Evolutionary conservation across 2,888 invertebrate genomes (phyloP).

Genomic region (Perdita meconis): DNA sequence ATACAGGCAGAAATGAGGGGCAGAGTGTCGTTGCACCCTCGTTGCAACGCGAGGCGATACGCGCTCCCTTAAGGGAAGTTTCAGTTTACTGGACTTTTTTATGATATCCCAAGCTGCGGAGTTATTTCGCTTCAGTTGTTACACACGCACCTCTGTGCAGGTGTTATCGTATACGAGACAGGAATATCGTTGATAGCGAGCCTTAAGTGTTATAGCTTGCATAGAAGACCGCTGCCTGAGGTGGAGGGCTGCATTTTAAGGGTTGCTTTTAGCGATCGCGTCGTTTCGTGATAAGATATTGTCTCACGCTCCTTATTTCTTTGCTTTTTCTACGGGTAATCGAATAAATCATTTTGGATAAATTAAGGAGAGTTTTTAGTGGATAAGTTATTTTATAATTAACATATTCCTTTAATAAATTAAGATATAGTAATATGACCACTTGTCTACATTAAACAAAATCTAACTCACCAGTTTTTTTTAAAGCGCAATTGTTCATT

Average conservation of each 20-base stretch:
- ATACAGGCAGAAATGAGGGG: constrained; percentile 40
- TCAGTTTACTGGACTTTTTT: constrained; percentile 35
- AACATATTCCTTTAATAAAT: no score
- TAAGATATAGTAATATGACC: no score
- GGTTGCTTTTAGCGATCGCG: not conserved
- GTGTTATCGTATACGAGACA: constrained; percentile 12
- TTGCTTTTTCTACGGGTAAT: not conserved
- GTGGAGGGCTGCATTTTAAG: not conserved
- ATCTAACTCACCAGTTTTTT: no score
- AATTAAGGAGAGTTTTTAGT: no score
- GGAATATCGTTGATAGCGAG: constrained; percentile 7
- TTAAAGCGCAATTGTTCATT: no score
- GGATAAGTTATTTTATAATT: no score
- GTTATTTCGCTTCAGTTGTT: constrained; percentile 24
- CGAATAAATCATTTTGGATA: no score
- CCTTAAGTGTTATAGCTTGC: constrained; percentile 15
- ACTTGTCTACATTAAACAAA: no score
- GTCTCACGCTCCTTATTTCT: not conserved
- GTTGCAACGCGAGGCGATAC: constrained; percentile 19
- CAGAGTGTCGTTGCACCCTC: constrained; percentile 43
- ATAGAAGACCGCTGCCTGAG: not conserved
- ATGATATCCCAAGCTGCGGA: constrained; percentile 13
- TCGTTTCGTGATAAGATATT: constrained; percentile 6
- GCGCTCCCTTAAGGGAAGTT: constrained; percentile 28
- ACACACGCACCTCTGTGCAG: not conserved